Percentiles rank a stretch among this genome's conserved stretches.
These are phyloP conservation scores for Tyrophagus putrescentiae DNA, from an alignment of 1,140 invertebrate species.

Conservation along the genomic window DNA sequence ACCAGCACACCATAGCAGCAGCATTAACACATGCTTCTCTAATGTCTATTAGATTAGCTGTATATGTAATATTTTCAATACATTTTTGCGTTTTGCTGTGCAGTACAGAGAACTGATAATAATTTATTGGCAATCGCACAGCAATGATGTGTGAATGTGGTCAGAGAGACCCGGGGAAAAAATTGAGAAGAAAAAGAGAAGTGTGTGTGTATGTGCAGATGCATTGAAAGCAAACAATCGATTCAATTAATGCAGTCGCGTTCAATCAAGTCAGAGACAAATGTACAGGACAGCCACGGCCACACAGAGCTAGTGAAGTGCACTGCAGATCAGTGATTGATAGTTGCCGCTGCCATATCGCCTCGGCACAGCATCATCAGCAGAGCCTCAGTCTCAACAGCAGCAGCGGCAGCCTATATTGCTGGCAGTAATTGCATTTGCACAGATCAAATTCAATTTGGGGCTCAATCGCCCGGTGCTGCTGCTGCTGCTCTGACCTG, in stretches of 20 bases:
- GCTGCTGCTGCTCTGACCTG: background rate
- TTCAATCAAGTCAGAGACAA: conserved; percentile 6
- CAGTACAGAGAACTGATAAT: too few species aligned
- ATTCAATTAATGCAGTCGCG: conserved; percentile 7
- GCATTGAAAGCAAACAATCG: conserved; percentile 9
- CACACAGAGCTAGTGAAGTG: too few species aligned
- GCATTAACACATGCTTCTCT: background rate
- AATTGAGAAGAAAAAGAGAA: background rate
- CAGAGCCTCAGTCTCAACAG: background rate
- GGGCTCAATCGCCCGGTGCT: background rate
- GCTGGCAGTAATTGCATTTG: background rate
- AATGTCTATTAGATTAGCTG: conserved; percentile 8
- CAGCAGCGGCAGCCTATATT: background rate
- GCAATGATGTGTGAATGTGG: too few species aligned
- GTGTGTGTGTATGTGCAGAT: background rate
- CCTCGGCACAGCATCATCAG: too few species aligned
- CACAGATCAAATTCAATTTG: background rate
- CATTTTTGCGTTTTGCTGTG: too few species aligned
- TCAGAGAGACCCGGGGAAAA: too few species aligned
- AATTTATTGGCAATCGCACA: conserved; percentile 8
- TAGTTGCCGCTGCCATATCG: background rate
- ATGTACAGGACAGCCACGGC: too few species aligned
- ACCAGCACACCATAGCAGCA: background rate
- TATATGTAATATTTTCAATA: conserved; percentile 1
- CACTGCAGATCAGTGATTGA: background rate